Percentiles rank a stretch among this genome's conserved stretches.
phyloP scores from a whole-genome alignment of 37 sponge, comb jelly and placozoan species.

The Geodia barretti region DNA sequence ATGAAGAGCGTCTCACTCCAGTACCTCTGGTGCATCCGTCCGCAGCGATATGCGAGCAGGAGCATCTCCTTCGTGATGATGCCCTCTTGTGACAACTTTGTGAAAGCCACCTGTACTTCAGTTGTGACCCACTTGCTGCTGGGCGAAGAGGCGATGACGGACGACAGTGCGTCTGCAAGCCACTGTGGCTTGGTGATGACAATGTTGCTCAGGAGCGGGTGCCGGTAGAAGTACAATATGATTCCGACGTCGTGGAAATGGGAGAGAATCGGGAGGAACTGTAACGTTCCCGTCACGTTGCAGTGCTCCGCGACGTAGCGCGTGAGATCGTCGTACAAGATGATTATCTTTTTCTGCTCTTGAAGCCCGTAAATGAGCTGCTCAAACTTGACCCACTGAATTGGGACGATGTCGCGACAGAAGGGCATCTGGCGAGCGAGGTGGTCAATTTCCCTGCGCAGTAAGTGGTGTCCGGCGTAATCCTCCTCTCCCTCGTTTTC shows the following conservation, averaged over 20 bases:
- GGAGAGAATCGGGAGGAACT: conserved; percentile 54
- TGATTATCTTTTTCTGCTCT: conserved; percentile 66
- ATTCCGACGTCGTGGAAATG: conserved; percentile 68
- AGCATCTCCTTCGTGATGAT: conserved; percentile 37
- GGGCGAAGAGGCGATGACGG: conserved; percentile 30
- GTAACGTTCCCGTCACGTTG: conserved; percentile 47
- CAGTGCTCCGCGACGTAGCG: conserved; percentile 58
- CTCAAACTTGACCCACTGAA: conserved; percentile 83
- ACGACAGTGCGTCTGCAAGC: conserved; percentile 40
- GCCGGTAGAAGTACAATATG: conserved; percentile 61
- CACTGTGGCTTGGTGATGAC: conserved; percentile 71
- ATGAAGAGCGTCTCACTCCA: conserved; percentile 66
- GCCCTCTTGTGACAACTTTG: conserved; percentile 25
- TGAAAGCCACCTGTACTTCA: conserved; percentile 46
- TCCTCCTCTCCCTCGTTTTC: conserved; percentile 27
- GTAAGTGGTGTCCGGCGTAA: conserved; percentile 54
- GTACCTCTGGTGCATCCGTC: conserved; percentile 26
- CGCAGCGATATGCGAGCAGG: conserved; percentile 51
- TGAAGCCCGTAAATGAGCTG: conserved; percentile 62
- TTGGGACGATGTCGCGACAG: conserved; percentile 50
- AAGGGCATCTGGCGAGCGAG: conserved; percentile 71
- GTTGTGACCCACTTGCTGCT: conserved; percentile 40
- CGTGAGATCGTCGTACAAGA: conserved; percentile 49
- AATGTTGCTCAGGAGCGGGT: conserved; percentile 47
- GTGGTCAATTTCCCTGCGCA: conserved; percentile 72